Base-by-base conservation (phyloP, 2,113 vertebrate genomes). In the Ceyx cyanopectus region DNA sequence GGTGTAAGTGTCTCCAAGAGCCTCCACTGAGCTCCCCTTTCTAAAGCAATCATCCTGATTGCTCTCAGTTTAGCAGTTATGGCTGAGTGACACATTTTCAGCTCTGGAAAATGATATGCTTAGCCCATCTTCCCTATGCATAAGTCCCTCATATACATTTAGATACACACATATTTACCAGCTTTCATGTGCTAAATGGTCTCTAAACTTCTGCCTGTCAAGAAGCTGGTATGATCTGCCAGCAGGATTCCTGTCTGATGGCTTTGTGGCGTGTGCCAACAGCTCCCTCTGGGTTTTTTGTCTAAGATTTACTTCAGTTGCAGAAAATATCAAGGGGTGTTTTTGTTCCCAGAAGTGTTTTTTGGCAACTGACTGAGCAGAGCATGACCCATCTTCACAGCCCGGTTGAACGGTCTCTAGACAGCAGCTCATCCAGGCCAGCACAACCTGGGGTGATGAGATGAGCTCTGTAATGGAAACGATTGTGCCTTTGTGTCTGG, bases 211-310 rank as follows among this genome's bases (percentile, higher is more conserved):
- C 81, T 94, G 75, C 72, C 40, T 84, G 70, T 88, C 60, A 82
- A 66, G 68, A 54, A 81, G 80, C 79, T 82, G 95, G 41, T 70
- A 88, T 88, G 75, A 46, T 80, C 30, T 15, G 23, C 1, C 8
- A 81, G 50, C 43, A 81, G 74, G 60, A 85, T 78, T 89, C 69
- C 45, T 89, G 83, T 73, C 61, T 90, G 69, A 85, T 93, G 89
- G 56, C 84, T 73, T 58, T 14, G 1, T 45, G 56, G 12, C 70
- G 56, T 56, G 56, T 94, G 95, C 85, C 79, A 96, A 87, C 78
- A 96, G 69, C 85, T 97, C 89, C 79, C 90, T 96, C 89, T 95
- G 84, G 84, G 68, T 45, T 95, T 95, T 94, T 90, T 53, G 78
- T 82, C 77, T 79, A 54, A 94, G 72, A 92, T 85, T 89, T 69